Conservation (phyloP, 2,113 vertebrate genomes). For the Campylomormyrus numenius region DNA sequence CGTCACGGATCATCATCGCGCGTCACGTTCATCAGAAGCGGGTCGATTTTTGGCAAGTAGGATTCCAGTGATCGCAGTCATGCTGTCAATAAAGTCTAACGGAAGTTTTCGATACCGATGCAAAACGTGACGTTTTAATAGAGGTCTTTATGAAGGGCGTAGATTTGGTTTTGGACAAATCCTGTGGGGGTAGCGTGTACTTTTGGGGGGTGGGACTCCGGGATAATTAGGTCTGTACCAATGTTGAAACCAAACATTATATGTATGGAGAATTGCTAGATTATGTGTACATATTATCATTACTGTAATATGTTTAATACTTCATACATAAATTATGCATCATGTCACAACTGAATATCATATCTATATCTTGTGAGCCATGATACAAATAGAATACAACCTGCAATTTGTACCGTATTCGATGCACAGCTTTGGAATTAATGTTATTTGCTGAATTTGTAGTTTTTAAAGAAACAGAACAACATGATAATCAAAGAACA, state of each 20-base stretch:
- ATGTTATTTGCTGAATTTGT: neutral
- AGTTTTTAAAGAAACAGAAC: neutral
- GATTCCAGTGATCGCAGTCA: neutral
- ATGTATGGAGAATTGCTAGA: neutral
- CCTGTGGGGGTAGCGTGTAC: neutral
- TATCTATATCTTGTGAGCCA: neutral
- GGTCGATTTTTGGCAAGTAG: neutral
- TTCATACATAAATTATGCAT: neutral
- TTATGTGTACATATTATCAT: neutral
- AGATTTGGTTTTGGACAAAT: neutral
- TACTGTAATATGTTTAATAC: neutral
- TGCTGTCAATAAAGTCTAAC: neutral
- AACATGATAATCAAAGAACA: neutral
- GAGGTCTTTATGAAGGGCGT: neutral
- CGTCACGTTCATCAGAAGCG: neutral
- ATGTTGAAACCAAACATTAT: neutral
- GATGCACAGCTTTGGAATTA: neutral
- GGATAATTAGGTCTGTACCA: neutral
- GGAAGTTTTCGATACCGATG: neutral
- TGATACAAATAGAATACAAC: neutral
- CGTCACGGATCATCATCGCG: neutral
- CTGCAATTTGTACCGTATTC: neutral
- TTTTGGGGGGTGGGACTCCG: neutral
- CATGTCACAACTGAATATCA: neutral
- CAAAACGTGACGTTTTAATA: neutral